Conservation (phyloP, 2,888 invertebrate species). For the Ophonus ardosiacus region DNA sequence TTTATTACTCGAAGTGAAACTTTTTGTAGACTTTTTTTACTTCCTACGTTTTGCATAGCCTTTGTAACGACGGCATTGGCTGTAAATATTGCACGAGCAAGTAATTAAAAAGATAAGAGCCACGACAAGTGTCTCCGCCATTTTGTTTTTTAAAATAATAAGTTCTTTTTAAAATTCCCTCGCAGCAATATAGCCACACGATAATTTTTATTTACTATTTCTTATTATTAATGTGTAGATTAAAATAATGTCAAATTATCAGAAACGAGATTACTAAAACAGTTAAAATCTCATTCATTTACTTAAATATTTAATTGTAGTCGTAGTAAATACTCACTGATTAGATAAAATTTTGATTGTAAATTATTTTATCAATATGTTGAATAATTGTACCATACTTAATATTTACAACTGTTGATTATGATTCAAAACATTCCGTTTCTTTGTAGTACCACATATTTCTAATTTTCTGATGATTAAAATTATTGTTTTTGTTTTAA, state of each 20-base stretch:
- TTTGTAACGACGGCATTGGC: constrained; percentile 1
- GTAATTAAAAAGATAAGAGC: constrained; percentile 33
- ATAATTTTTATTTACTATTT: constrained; percentile 25
- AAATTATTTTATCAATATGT: constrained; percentile 49
- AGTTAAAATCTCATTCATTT: constrained; percentile 44
- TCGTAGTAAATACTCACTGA: constrained; percentile 23
- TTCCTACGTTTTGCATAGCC: background rate
- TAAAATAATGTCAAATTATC: background rate
- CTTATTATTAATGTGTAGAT: background rate
- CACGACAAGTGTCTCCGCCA: constrained; percentile 1
- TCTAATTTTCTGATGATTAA: constrained; percentile 10
- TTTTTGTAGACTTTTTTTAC: background rate
- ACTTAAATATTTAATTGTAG: constrained; percentile 37
- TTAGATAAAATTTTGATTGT: constrained; percentile 48
- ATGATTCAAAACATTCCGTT: constrained; percentile 24
- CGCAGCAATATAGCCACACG: background rate
- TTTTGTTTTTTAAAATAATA: background rate
- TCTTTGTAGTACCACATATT: constrained; percentile 13
- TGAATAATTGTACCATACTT: constrained; percentile 37
- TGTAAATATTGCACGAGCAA: constrained; percentile 8
- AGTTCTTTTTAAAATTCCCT: background rate
- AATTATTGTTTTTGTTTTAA: background rate
- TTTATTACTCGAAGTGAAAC: background rate
- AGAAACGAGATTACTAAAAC: background rate
- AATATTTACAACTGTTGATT: constrained; percentile 35